phyloP scores from a whole-genome alignment of 1,140 invertebrate genomes.

The Penaeus indicus region DNA sequence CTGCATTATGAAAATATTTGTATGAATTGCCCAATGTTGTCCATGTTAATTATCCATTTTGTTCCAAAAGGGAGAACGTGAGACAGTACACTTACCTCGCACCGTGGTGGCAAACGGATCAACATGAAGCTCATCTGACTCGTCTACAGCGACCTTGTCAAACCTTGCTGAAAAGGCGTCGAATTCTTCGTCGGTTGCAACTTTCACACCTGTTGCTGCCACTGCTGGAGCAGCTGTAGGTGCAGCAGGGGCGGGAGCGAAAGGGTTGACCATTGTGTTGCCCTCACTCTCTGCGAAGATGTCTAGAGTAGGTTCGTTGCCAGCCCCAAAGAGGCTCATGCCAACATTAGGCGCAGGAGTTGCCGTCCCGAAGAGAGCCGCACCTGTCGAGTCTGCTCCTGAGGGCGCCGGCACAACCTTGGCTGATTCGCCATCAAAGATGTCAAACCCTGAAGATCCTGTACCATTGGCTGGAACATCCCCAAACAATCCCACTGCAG shows the following conservation, averaged over 20 bases:
- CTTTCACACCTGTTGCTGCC: slow-evolving; percentile 32
- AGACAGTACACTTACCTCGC: slow-evolving; percentile 54
- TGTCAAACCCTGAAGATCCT: slow-evolving; percentile 48
- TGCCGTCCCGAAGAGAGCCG: slow-evolving; percentile 54
- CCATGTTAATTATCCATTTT: too few relatives aligned
- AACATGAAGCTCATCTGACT: slow-evolving; percentile 67
- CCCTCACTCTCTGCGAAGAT: slow-evolving; percentile 66
- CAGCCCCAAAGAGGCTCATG: slow-evolving; percentile 64
- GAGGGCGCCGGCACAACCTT: slow-evolving; percentile 49
- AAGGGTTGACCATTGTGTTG: slow-evolving; percentile 67
- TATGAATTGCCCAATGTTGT: too few relatives aligned
- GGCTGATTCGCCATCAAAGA: slow-evolving; percentile 55
- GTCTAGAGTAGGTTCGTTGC: slow-evolving; percentile 61
- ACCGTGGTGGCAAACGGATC: slow-evolving; percentile 69
- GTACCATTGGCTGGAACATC: slow-evolving; percentile 35
- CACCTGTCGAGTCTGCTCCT: slow-evolving; percentile 63
- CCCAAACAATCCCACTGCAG: slow-evolving; percentile 51
- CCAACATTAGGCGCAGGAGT: slow-evolving; percentile 66
- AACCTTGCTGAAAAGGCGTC: slow-evolving; percentile 91
- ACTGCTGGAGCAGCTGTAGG: slow-evolving; percentile 27
- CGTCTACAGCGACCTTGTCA: slow-evolving; percentile 74
- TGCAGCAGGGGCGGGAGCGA: slow-evolving; percentile 69
- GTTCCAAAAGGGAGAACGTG: too few relatives aligned
- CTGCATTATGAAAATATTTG: too few relatives aligned
- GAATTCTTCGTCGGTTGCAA: slow-evolving; percentile 75